Evolutionary conservation across 2,113 vertebrate genomes (phyloP).

Genomic region (Arvicanthis niloticus): DNA sequence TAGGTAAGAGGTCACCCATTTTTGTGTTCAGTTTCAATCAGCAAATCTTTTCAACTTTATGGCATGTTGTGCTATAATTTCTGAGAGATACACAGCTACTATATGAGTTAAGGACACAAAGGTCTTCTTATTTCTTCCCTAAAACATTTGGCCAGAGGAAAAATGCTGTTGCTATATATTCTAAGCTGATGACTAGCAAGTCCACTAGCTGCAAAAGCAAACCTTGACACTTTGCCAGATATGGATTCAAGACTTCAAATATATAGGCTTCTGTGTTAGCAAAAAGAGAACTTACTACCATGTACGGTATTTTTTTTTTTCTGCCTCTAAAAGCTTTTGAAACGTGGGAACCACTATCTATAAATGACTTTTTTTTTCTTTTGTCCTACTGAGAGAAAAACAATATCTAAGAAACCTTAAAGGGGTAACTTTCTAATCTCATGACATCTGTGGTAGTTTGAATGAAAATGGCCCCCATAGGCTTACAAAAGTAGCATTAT

Average conservation of each 20-base stretch:
- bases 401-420: neutral
- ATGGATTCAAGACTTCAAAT: conserved; percentile 68
- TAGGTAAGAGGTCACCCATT: neutral
- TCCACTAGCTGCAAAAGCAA: neutral
- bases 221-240: conserved; percentile 48
- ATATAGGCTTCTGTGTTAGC: conserved; percentile 36
- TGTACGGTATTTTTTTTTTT: neutral
- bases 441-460: neutral
- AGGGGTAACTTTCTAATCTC: conserved; percentile 57
- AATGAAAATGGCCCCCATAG: neutral
- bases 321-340: conserved; percentile 21
- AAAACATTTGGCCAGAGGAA: neutral
- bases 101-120: neutral
- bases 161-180: conserved; percentile 16
- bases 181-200: neutral
- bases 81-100: neutral
- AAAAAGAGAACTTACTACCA: conserved; percentile 9
- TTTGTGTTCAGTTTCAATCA: conserved; percentile 36
- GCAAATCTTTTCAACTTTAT: conserved; percentile 52
- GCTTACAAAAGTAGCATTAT: neutral
- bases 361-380: conserved; percentile 26
- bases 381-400: conserved; percentile 9
- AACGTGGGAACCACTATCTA: neutral
- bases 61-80: neutral
- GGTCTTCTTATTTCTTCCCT: conserved; percentile 17